These are phyloP conservation scores for Gambelia wislizenii DNA, from an alignment of 2,797 vertebrate genomes.

Conservation along the genomic window DNA sequence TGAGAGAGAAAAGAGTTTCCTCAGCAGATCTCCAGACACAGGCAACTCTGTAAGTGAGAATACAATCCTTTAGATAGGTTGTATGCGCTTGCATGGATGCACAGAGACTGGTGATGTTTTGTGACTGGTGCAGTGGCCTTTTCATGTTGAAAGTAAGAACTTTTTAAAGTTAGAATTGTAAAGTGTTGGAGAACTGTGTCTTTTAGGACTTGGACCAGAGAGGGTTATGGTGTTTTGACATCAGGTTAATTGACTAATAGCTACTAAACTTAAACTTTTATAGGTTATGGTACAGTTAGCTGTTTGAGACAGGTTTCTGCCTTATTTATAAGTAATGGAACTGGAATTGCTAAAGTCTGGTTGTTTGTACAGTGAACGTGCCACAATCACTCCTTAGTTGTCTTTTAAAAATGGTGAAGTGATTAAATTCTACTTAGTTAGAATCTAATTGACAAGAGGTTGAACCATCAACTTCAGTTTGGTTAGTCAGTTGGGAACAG, in stretches of 20 bases:
- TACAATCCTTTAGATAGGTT: too few species aligned
- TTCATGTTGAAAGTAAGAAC: too few species aligned
- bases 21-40: too few species aligned
- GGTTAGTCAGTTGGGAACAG: background rate
- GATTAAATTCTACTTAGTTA: background rate
- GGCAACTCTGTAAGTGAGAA: too few species aligned
- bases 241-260: background rate
- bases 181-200: background rate
- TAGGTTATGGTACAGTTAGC: background rate
- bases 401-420: background rate
- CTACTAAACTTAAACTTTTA: background rate
- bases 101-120: too few species aligned
- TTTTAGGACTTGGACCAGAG: background rate
- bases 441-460: background rate
- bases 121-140: too few species aligned
- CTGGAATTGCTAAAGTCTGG: background rate
- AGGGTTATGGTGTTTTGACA: background rate
- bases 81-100: too few species aligned
- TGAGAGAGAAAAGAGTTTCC: too few species aligned
- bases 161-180: background rate
- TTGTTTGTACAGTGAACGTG: background rate
- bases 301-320: background rate
- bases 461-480: background rate
- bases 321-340: background rate
- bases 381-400: background rate